A percentile compares a stretch with the other conserved stretches of the same genome.
phyloP scores from a whole-genome alignment of 2,797 vertebrate genomes.

The Microctenopoma lineatum region DNA sequence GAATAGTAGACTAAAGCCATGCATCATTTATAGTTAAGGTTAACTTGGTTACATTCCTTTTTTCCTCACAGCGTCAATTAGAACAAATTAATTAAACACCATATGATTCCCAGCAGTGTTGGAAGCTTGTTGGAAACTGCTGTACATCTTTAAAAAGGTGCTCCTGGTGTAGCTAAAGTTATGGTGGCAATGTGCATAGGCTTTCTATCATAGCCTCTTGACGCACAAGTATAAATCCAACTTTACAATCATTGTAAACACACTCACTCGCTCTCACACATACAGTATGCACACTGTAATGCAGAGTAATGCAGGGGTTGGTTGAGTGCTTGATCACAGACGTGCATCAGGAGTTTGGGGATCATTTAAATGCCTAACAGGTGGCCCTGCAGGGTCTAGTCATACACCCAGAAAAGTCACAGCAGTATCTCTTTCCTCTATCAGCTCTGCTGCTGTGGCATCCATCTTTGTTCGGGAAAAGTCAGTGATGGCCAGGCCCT shows the following conservation, averaged over 20 bases:
- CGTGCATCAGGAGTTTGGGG: conserved; percentile 85
- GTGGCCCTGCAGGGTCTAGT: conserved; percentile 76
- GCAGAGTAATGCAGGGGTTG: conserved; percentile 23
- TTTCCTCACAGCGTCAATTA: neutral
- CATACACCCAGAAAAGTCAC: conserved; percentile 83
- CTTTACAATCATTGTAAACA: conserved; percentile 49
- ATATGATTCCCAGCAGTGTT: neutral
- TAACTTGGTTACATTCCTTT: neutral
- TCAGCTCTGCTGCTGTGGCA: conserved; percentile 90
- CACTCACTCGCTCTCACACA: conserved; percentile 23
- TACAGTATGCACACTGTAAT: conserved; percentile 37
- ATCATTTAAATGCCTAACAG: conserved; percentile 63
- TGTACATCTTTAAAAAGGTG: conserved; percentile 4
- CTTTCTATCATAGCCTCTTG: neutral
- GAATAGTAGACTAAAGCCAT: neutral
- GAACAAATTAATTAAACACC: neutral
- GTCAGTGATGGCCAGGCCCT: conserved; percentile 89
- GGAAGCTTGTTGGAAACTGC: neutral
- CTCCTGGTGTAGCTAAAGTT: neutral
- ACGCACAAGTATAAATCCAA: conserved; percentile 48
- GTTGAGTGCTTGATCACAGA: conserved; percentile 84
- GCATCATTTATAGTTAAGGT: neutral
- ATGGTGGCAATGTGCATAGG: neutral
- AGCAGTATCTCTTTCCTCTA: conserved; percentile 90
- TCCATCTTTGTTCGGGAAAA: conserved; percentile 95